Conservation (phyloP, 2,888 invertebrate species). For the Netelia virgata region DNA sequence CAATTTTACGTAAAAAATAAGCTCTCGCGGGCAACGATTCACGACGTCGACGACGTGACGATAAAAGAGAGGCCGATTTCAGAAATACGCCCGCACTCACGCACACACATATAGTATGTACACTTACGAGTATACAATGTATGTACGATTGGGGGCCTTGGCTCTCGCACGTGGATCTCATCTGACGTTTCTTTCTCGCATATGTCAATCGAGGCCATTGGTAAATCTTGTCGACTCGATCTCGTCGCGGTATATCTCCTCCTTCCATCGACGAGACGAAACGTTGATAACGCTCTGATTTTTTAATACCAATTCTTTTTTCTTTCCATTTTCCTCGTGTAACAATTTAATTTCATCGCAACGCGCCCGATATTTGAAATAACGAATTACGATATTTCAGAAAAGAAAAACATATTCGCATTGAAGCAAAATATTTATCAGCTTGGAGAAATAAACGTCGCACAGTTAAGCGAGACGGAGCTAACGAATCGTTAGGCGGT, state of each 20-base stretch:
- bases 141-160: slow-evolving; percentile 56
- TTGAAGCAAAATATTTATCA: background rate
- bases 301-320: background rate
- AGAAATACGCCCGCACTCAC: background rate
- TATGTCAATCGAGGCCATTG: slow-evolving; percentile 63
- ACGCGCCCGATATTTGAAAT: background rate
- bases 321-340: slow-evolving; percentile 1
- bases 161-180: slow-evolving; percentile 70
- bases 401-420: background rate
- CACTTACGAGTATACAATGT: slow-evolving; percentile 5
- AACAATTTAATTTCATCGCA: slow-evolving; percentile 14
- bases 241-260: slow-evolving; percentile 3
- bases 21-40: slow-evolving; percentile 7
- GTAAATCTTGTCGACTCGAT: slow-evolving; percentile 30
- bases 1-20: slow-evolving; percentile 57
- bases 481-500: background rate
- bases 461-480: background rate
- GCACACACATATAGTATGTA: background rate
- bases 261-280: slow-evolving; percentile 1
- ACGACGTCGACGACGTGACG: slow-evolving; percentile 18
- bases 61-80: slow-evolving; percentile 61
- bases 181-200: slow-evolving; percentile 69
- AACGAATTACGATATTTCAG: slow-evolving; percentile 2
- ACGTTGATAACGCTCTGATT: slow-evolving; percentile 16
- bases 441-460: background rate